Percentiles rank a stretch among this genome's conserved stretches.
These are phyloP conservation scores for Platysteira castanea DNA, from an alignment of 2,113 vertebrate genomes.

Conservation along the genomic window DNA sequence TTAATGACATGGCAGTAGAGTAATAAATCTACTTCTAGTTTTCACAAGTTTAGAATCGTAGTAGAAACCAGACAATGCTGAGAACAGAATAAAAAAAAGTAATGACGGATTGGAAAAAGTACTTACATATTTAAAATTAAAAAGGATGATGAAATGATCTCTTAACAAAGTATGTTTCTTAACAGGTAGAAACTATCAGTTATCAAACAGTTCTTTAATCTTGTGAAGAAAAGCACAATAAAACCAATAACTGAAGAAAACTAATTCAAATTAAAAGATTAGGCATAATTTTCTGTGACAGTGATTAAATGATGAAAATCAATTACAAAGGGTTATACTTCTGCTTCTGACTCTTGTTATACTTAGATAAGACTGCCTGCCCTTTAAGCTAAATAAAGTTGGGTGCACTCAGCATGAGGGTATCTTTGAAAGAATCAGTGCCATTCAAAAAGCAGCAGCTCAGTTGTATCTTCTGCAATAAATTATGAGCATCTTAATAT, in stretches of 20 bases:
- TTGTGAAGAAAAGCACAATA: background rate
- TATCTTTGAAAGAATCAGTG: background rate
- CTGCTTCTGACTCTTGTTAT: background rate
- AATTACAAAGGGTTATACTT: background rate
- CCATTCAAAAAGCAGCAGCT: background rate
- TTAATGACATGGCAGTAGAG: background rate
- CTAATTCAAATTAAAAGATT: background rate
- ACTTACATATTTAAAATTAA: background rate
- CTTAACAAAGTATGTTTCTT: background rate
- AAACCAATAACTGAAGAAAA: background rate
- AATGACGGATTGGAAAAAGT: background rate
- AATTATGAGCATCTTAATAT: background rate
- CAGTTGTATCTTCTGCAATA: background rate
- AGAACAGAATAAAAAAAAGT: background rate
- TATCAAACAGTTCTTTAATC: background rate
- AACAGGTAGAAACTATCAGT: background rate
- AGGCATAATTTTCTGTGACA: background rate
- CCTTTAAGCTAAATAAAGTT: background rate
- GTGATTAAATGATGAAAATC: background rate
- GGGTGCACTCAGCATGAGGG: background rate
- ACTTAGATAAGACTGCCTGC: background rate
- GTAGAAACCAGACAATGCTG: background rate
- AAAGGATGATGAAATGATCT: background rate
- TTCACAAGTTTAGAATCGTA: background rate
- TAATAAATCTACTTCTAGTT: background rate